Base-by-base conservation (phyloP, 2,797 vertebrate species). In the Malurus leucopterus region DNA sequence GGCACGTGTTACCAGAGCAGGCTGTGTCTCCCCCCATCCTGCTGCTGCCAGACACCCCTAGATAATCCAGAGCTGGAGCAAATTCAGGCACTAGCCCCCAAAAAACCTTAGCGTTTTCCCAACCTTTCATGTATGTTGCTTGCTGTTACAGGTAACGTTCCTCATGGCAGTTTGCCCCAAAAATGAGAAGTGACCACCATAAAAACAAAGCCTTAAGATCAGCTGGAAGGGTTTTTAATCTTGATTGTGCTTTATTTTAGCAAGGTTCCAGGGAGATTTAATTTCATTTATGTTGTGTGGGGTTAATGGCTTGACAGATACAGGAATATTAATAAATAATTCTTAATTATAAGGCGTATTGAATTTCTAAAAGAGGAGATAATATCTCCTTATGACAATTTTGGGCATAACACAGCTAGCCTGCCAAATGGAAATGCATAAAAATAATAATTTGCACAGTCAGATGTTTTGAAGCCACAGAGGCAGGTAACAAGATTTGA, bases 361-460 rank as follows among this genome's bases (percentile, higher is more conserved):
- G 76, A 92, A 86, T 79, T 92, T 29, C 68, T 58, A 6, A 49
- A 93, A 83, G 44, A 57, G 69, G 70, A 89, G 47, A 46, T 90
- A 85, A 82, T 84, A 77, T 17, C 27, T n/a, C 69, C 72, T 90
- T 65, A 43, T 71, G 88, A 85, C 58, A 91, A n/a, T 79, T 64
- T 46, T 90, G 64, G 70, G 54, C 29, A 40, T 70, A 86, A 68
- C 84, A 58, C 78, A 87, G 93, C 73, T 63, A 54, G 70, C 61
- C 43, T 92, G 59, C 32, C 44, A 69, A 70, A 89, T 76, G 55
- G 30, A 70, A 73, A 79, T 53, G 47, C 61, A 77, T 84, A 58
- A 92, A 88, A 91, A 90, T 53, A 84, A 38, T 89, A 84, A 95
- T 94, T 92, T 91, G 68, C 89, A 54, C 85, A 85, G 94, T 93